These are phyloP conservation scores for Habroteleia sp. DNA, from an alignment of 2,888 invertebrate species.

Conservation along the genomic window DNA sequence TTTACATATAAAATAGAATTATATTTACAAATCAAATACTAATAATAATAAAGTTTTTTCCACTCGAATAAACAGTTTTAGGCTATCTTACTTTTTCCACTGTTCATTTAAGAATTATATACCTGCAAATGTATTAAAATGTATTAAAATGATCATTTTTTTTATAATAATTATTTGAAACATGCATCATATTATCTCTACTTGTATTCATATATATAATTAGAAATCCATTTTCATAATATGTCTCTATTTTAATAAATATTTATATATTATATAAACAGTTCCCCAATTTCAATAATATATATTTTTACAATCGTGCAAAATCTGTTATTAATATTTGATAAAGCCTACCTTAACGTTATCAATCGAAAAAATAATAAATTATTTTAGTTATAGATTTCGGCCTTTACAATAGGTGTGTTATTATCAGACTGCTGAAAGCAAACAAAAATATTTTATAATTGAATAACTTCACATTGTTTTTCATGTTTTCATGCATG, in stretches of 20 bases:
- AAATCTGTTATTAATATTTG: conserved; percentile 4
- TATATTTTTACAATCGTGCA: conserved; percentile 5
- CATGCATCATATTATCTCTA: no score
- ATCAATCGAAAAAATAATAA: conserved; percentile 24
- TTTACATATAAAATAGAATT: no score
- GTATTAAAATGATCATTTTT: no score
- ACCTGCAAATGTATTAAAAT: not conserved
- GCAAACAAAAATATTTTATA: conserved; percentile 21
- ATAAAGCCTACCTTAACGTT: conserved; percentile 23
- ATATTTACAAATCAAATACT: conserved; percentile 5
- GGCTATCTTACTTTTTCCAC: not conserved
- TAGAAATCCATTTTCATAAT: no score
- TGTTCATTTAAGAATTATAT: not conserved
- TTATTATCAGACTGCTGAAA: conserved; percentile 38
- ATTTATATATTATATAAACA: no score
- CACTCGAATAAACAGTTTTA: no score
- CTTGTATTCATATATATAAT: no score
- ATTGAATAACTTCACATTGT: not conserved
- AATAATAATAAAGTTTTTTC: no score
- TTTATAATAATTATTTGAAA: no score
- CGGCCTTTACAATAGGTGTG: conserved; percentile 32
- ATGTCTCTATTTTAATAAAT: no score
- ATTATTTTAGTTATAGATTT: conserved; percentile 31
- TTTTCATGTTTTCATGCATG: no score
- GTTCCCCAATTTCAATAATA: not conserved